Evolutionary conservation across 2,113 vertebrate genomes (phyloP).

Genomic region (Dasypus novemcinctus): DNA sequence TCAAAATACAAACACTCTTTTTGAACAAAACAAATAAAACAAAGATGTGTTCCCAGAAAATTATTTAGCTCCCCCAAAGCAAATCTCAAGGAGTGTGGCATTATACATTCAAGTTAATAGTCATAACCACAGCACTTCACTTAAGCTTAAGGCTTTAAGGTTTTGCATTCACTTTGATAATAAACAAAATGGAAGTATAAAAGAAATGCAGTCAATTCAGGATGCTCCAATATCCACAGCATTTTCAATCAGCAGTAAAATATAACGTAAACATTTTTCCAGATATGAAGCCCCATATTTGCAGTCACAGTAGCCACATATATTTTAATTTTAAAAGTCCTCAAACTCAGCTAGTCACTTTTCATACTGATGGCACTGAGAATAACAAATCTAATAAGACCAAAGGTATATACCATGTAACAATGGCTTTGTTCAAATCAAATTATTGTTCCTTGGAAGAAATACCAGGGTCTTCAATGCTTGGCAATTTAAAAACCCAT

Average conservation of each 20-base stretch:
- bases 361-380: neutral
- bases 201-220: constrained; percentile 26
- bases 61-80: constrained; percentile 17
- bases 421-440: constrained; percentile 31
- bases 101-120: constrained; percentile 22
- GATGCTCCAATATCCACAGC: neutral
- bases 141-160: constrained; percentile 48
- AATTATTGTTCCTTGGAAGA: neutral
- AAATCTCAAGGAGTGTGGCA: constrained; percentile 43
- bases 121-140: constrained; percentile 17
- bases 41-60: constrained; percentile 43
- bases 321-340: neutral
- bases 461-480: neutral
- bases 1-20: constrained; percentile 49
- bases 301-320: neutral
- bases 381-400: neutral
- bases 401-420: neutral
- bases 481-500: neutral
- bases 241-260: neutral
- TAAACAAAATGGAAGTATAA: constrained; percentile 48
- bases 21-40: constrained; percentile 36
- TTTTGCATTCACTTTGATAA: constrained; percentile 38
- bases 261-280: neutral
- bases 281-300: neutral
- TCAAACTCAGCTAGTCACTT: neutral